Base-by-base conservation (phyloP, 2,113 vertebrate species). In the Onychostruthus taczanowskii region DNA sequence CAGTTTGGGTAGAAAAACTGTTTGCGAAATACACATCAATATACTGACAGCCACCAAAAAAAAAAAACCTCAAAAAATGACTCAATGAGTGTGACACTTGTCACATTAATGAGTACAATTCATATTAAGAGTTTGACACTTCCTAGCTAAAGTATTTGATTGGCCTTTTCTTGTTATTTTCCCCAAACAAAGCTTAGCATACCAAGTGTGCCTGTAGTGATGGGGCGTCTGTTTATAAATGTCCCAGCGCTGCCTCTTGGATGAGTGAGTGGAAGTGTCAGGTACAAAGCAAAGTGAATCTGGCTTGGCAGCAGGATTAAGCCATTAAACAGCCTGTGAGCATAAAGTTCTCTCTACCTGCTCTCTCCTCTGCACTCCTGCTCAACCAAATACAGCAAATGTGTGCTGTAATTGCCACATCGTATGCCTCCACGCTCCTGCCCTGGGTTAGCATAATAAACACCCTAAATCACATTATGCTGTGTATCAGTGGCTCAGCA, bases 391-490 rank as follows among this genome's bases (percentile, higher is more conserved):
- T 21, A 31, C 72, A 55, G 75, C 58, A 59, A 96, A 66, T 47
- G 9, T 47, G 41, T 78, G 87, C 68, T 21, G 14, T 83, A 95
- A 94, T 75, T 91, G 93, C 73, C 55, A 70, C 79, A 70, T 76
- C 7, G 53, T 46, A 74, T 81, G 52, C 76, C 89, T 88, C 58
- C 22, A 39, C 14, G 2, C 69, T 86, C 27, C 91, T 97, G 96
- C 95, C 93, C 81, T 73, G 78, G 55, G 70, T 91, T 95, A 94
- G 89, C 80, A 82, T 95, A 97, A 94, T 28, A 84, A 93, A 79
- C 55, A 56, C 50, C 52, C 73, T 86, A 95, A 97, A 97, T 97
- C 41, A 17, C 88, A 86, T 97, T 98, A 97, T 1, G 13, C 44
- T 67, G 11, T 77, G 31, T 92, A 97, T 91, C 84, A 69, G 43